Conservation (phyloP, 2,113 vertebrate species). For the Amphiprion percula region DNA sequence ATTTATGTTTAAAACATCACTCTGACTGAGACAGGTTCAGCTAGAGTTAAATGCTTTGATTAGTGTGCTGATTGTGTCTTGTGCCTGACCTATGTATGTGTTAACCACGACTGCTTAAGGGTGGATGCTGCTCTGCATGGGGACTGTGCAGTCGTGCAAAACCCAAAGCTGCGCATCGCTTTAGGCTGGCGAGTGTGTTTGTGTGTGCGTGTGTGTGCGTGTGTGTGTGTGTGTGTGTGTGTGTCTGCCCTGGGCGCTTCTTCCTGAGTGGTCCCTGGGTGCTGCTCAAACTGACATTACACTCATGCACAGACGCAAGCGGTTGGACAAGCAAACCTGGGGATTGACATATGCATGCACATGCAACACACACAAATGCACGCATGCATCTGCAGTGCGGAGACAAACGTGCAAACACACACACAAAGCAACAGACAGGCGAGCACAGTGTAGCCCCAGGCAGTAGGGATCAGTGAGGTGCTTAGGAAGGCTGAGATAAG, state of each 20-base stretch:
- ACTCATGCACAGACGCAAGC: conserved; percentile 24
- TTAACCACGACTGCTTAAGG: conserved; percentile 40
- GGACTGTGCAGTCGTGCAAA: conserved; percentile 23
- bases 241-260: conserved; percentile 51
- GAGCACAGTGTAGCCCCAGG: conserved; percentile 50
- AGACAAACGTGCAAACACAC: conserved; percentile 5
- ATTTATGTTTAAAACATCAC: conserved; percentile 70
- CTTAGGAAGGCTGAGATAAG: conserved; percentile 56
- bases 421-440: conserved; percentile 16
- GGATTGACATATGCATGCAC: conserved; percentile 36
- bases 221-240: background rate
- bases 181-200: conserved; percentile 25
- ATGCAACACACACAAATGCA: conserved; percentile 8
- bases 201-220: background rate
- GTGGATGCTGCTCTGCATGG: conserved; percentile 35
- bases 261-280: conserved; percentile 71
- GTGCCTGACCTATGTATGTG: conserved; percentile 34
- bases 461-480: conserved; percentile 53
- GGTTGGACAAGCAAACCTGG: conserved; percentile 31
- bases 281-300: conserved; percentile 66
- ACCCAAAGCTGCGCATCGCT: conserved; percentile 14
- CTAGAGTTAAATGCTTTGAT: conserved; percentile 73
- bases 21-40: conserved; percentile 55
- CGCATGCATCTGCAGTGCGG: background rate
- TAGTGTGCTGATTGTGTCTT: conserved; percentile 48